phyloP scores from a whole-genome alignment of 2,797 vertebrate genomes.

The Aphelocoma californica region DNA sequence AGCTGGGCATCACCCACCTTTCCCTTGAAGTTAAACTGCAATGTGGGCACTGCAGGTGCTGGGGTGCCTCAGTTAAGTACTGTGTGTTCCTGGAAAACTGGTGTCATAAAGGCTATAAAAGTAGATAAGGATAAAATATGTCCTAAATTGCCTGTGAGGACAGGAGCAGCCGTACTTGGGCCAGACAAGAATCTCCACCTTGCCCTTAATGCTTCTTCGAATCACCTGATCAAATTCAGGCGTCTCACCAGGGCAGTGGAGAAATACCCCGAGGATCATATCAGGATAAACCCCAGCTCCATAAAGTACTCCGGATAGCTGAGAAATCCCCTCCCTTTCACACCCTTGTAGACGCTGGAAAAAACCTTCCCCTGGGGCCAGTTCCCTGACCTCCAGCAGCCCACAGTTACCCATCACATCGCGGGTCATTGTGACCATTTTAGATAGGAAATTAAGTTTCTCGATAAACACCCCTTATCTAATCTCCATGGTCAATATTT shows the following conservation, averaged over 20 bases:
- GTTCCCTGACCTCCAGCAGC: background rate
- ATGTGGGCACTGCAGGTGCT: background rate
- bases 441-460: slow-evolving; percentile 16
- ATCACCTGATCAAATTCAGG: background rate
- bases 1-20: background rate
- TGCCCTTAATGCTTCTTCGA: background rate
- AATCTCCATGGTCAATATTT: background rate
- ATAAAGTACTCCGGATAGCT: background rate
- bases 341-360: background rate
- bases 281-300: background rate
- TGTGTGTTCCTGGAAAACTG: background rate
- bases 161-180: background rate
- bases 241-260: background rate
- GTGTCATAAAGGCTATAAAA: background rate
- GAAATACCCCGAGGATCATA: background rate
- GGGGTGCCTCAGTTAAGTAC: background rate
- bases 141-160: background rate
- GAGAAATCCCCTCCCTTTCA: background rate
- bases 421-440: background rate
- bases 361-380: background rate
- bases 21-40: background rate
- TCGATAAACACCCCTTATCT: background rate
- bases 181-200: background rate
- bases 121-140: background rate
- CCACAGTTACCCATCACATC: background rate